phyloP scores from a whole-genome alignment of 2,797 vertebrate species.

The Limnodromus scolopaceus region DNA sequence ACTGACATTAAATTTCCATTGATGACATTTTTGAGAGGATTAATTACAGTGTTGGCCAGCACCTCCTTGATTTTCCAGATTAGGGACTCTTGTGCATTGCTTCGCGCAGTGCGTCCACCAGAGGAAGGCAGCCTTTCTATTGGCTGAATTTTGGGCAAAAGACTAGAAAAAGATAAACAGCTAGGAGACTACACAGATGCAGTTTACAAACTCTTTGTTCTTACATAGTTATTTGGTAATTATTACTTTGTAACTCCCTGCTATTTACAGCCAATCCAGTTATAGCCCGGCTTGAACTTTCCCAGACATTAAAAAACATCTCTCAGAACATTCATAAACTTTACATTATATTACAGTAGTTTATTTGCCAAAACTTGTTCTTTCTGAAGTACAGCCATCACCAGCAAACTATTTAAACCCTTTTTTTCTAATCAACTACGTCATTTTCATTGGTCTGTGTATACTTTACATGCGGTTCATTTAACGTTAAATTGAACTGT shows the following conservation, averaged over 20 bases:
- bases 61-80: not conserved
- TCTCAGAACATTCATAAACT: not conserved
- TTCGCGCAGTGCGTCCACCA: not conserved
- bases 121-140: not conserved
- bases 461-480: not conserved
- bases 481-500: not conserved
- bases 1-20: not conserved
- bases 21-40: not conserved
- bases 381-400: conserved; percentile 12
- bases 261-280: not conserved
- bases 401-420: not conserved
- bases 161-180: not conserved
- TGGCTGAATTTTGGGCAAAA: not conserved
- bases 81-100: not conserved
- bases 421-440: not conserved
- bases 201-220: not conserved
- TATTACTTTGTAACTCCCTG: not conserved
- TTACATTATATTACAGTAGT: not conserved
- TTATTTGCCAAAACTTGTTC: not conserved
- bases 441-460: not conserved
- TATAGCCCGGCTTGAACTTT: not conserved
- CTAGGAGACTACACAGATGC: not conserved
- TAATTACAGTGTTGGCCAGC: not conserved
- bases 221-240: not conserved
- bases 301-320: not conserved